Base-by-base conservation (phyloP, 2,113 vertebrate species). In the Xiphophorus maculatus region DNA sequence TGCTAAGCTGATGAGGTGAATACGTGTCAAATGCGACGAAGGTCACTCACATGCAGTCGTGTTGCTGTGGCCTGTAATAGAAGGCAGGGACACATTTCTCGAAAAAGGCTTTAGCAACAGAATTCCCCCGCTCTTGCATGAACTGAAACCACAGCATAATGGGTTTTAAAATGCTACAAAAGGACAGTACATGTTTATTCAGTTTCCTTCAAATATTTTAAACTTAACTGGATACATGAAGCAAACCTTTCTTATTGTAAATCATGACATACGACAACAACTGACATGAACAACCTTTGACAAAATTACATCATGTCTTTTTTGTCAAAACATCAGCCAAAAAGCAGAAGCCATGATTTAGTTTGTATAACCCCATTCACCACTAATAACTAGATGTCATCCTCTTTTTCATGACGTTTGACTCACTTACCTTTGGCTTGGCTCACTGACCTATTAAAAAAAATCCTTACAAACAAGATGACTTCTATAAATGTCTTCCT, bases 61-160 rank as follows among this genome's bases (percentile, higher is more conserved):
- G 29, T 74, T 94, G 87, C 29, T 82, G 93, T 22, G 97, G 97
- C 14, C 90, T 88, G 79, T 98, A 97, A 88, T 95, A 97, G 90
- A 96, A 98, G 1, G 90, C 87, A 19, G 97, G 97, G 15, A 98
- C 90, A 66, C 86, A 94, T 0, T 95, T 97, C 89, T 98, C 96
- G 5, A 94, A 98, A 74, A 93, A 88, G 77, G 93, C 90, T 91
- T 95, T 97, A 81, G 93, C 94, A 44, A 63, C 81, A 77, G 86
- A 77, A 79, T 98, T 98, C 14, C 97, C 97, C 0, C 92, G 93
- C 71, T 87, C 79, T 69, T 79, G 95, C 97, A 98, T 98, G 86
- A 96, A 96, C 97, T 98, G 88, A 65, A 81, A 77, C n/a, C 71
- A 78, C 60, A 88, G 0, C 29, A 44, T n/a, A 0, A 10, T 25